Evolutionary conservation across 2,888 invertebrate species (phyloP), one percentile per base, ranked within the genome.

Genomic region (Cryptocheilus praepositus): DNA sequence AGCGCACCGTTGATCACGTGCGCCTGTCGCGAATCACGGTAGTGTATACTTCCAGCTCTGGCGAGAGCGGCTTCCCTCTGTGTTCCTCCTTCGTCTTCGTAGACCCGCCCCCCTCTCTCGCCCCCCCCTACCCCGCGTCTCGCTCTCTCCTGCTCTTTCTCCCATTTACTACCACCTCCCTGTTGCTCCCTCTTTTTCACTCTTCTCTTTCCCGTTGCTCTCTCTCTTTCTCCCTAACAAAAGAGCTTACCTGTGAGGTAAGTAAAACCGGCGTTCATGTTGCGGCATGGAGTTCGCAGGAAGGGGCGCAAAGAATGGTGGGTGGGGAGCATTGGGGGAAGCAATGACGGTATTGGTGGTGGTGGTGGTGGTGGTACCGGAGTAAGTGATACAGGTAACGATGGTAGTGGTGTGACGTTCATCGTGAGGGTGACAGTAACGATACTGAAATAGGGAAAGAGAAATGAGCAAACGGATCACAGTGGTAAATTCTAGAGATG

Each of bases 211-310:
- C 21, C 45, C 11, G 45, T 15, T 22, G 5, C 46, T 13, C 22
- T 22, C 45, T 7, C 46, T 13, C 22, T 46, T 22, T 18, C 19
- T 44, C 56, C 8, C 19, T 16, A n/a, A 53, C 21, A 28, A 43
- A 58, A 67, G 64, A 66, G 79, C 67, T 87, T 87, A 88, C 88
- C 88, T 88, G 87, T 88, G 88, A 87, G 87, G 87, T 88, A 88
- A 88, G 87, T 87, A 85, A 86, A 86, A 84, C 83, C 85, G 83
- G 84, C 83, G 77, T 72, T 58, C 74, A 83, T 85, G 86, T 88
- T 88, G 88, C 87, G 85, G 87, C 87, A 88, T 86, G 86, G 85
- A 86, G 84, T 82, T 86, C 83, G 81, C 81, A 2, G 15, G 7
- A 22, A 21, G 51, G 18, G 64, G 43, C 18, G 64, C 51, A 70